Conservation (phyloP, 2,888 invertebrate genomes). For the Electrophaes corylata region DNA sequence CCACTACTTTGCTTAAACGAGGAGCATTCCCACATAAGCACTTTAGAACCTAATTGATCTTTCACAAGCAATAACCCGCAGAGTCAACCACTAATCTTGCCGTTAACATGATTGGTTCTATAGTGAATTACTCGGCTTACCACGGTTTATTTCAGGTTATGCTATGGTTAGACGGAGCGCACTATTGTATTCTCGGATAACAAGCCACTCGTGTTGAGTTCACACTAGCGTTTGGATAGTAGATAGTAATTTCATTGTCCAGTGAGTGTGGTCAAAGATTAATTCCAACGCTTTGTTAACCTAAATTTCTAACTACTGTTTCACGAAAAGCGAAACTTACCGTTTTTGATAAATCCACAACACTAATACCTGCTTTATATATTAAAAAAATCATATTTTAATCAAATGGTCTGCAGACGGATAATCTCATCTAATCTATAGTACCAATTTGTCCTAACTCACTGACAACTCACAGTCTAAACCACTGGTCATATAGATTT, state of each 20-base stretch:
- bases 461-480: too few relatives aligned
- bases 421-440: too few relatives aligned
- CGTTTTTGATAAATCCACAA: too few relatives aligned
- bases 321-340: too few relatives aligned
- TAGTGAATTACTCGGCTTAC: slow-evolving; percentile 14
- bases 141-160: slow-evolving; percentile 6
- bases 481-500: too few relatives aligned
- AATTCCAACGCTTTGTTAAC: background rate
- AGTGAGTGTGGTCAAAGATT: background rate
- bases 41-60: slow-evolving; percentile 11
- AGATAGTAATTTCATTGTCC: background rate
- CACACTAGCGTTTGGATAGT: background rate
- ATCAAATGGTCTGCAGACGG: too few relatives aligned
- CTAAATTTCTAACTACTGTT: too few relatives aligned
- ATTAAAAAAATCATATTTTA: too few relatives aligned
- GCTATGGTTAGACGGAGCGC: background rate
- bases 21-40: background rate
- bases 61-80: slow-evolving; percentile 7
- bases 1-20: background rate
- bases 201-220: background rate
- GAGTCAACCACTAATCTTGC: slow-evolving; percentile 17
- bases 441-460: too few relatives aligned
- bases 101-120: slow-evolving; percentile 21
- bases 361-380: too few relatives aligned
- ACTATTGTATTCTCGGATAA: background rate